Conservation (phyloP, 2,888 invertebrate species). For the Pyrrhosoma nymphula region DNA sequence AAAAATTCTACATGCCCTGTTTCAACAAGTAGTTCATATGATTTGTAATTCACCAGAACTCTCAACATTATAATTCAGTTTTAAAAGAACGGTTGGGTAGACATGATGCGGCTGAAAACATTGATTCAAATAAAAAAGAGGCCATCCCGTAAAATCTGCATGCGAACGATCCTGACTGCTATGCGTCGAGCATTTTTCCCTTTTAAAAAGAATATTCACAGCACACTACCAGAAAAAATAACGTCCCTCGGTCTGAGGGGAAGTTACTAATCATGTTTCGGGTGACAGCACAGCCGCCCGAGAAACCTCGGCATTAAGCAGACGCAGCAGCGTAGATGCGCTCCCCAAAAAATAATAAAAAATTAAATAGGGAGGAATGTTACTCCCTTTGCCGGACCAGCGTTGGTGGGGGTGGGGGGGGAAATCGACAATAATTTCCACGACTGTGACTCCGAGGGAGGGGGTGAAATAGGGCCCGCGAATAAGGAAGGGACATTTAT, state of each 20-base stretch:
- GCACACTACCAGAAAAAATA: background rate
- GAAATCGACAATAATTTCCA: slow-evolving; percentile 13
- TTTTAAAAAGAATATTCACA: background rate
- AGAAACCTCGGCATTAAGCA: background rate
- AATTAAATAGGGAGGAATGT: too few relatives aligned
- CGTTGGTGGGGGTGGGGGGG: background rate
- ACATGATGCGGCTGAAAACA: too few relatives aligned
- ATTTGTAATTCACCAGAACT: too few relatives aligned
- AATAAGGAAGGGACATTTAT: slow-evolving; percentile 32
- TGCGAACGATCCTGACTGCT: background rate
- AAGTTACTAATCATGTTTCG: background rate
- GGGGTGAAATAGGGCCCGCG: slow-evolving; percentile 25
- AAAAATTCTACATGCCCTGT: too few relatives aligned
- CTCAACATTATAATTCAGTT: too few relatives aligned
- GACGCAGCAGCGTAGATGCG: background rate
- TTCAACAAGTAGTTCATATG: too few relatives aligned
- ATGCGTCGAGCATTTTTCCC: background rate
- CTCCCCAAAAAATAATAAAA: background rate
- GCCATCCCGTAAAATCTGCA: background rate
- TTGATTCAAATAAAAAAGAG: background rate
- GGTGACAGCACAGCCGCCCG: background rate
- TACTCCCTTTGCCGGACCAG: background rate
- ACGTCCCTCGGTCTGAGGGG: background rate
- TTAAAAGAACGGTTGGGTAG: too few relatives aligned
- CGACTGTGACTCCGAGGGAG: background rate